Percentiles rank a stretch among this genome's conserved stretches.
These are phyloP conservation scores for Patella depressa DNA, from an alignment of 2,888 invertebrate species.

Conservation along the genomic window DNA sequence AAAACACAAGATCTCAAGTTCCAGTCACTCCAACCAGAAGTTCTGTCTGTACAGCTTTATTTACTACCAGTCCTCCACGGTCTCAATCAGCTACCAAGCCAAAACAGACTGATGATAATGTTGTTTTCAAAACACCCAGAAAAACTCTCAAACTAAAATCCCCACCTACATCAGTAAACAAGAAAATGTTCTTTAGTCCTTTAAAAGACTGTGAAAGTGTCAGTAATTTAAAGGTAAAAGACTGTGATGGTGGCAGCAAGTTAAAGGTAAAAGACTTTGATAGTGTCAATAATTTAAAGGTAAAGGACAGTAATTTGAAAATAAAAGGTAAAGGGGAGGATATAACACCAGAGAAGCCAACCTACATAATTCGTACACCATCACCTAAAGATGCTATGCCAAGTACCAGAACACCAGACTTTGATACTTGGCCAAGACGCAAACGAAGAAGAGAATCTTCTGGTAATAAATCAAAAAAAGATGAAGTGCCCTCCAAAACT, in stretches of 20 bases:
- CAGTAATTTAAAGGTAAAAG: neutral
- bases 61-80: constrained; percentile 44
- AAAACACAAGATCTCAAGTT: constrained; percentile 38
- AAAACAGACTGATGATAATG: neutral
- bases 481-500: neutral
- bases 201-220: neutral
- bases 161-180: neutral
- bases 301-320: neutral
- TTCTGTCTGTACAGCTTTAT: constrained; percentile 48
- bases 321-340: neutral
- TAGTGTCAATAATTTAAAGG: neutral
- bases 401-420: constrained; percentile 45
- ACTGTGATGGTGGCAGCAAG: no score
- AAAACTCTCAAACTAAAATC: constrained; percentile 7
- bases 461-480: neutral
- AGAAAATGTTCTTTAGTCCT: constrained; percentile 2
- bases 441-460: constrained; percentile 36
- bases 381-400: constrained; percentile 38
- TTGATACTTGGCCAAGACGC: constrained; percentile 52
- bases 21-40: constrained; percentile 44
- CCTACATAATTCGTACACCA: constrained; percentile 34
- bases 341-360: constrained; percentile 11
- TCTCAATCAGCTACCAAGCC: constrained; percentile 4
- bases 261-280: no score
- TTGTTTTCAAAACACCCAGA: constrained; percentile 10